Percentiles rank a stretch among this genome's conserved stretches.
phyloP scores from a whole-genome alignment of 64 coral and sea anemone genomes.

The Acropora tenuis region DNA sequence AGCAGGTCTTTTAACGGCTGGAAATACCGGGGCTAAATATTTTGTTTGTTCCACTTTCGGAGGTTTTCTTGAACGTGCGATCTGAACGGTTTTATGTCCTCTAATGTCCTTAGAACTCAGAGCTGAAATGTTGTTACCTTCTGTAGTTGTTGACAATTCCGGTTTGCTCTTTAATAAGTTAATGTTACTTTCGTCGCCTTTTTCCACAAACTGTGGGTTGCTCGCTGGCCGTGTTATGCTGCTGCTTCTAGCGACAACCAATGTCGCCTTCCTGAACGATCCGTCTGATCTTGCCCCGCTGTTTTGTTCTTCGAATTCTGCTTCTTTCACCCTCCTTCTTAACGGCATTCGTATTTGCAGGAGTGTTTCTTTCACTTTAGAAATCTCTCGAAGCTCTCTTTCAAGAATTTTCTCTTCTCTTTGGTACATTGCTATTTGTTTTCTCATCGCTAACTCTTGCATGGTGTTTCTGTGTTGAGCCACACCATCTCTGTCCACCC shows the following conservation, averaged over 20 bases:
- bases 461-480: conserved; percentile 83
- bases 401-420: conserved; percentile 76
- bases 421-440: conserved; percentile 85
- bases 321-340: conserved; percentile 3
- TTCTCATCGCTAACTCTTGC: conserved; percentile 82
- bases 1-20: neutral
- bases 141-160: neutral
- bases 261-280: neutral
- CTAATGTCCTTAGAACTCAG: neutral
- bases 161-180: neutral
- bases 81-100: neutral
- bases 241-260: neutral
- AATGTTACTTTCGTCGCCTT: neutral
- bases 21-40: neutral
- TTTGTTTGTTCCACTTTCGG: neutral
- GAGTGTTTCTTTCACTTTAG: conserved; percentile 86
- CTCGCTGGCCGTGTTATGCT: neutral
- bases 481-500: conserved; percentile 51
- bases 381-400: conserved; percentile 84
- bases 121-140: neutral
- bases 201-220: neutral
- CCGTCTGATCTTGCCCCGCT: neutral
- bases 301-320: conserved; percentile 22
- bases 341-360: conserved; percentile 70
- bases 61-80: neutral